Evolutionary conservation across 2,888 invertebrate genomes (phyloP).

Genomic region (Nomada fucata): DNA sequence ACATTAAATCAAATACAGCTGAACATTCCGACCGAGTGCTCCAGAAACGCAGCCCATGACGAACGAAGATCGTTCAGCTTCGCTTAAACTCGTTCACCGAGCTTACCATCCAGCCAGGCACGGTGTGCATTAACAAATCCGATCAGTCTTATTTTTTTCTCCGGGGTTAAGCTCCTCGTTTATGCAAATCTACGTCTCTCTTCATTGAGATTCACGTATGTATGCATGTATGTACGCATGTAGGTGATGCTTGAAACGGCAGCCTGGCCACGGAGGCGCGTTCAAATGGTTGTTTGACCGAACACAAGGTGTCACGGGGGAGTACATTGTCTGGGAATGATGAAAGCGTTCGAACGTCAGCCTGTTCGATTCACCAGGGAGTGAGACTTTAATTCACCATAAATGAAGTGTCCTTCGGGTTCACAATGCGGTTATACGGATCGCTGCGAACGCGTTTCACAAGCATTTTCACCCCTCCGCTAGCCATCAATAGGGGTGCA

Average conservation of each 20-base stretch:
- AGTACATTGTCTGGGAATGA: constrained; percentile 48
- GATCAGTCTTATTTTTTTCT: neutral
- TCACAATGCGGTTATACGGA: constrained; percentile 52
- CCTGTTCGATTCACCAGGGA: constrained; percentile 39
- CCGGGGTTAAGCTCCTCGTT: neutral
- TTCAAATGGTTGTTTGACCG: constrained; percentile 41
- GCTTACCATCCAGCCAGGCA: neutral
- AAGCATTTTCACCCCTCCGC: constrained; percentile 27
- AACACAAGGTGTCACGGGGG: constrained; percentile 53
- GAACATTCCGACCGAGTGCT: neutral
- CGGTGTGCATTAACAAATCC: constrained; percentile 16
- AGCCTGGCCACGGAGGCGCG: constrained; percentile 9
- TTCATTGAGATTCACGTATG: no score
- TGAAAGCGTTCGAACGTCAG: constrained; percentile 50
- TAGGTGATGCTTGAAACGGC: neutral
- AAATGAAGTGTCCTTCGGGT: constrained; percentile 64
- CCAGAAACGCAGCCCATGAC: neutral
- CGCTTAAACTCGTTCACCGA: neutral
- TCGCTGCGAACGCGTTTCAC: constrained; percentile 35
- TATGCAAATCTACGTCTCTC: constrained; percentile 17
- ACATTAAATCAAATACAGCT: no score
- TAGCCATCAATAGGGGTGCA: constrained; percentile 37
- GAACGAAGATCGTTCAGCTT: no score
- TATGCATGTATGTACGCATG: no score
- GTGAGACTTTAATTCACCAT: constrained; percentile 64